A percentile compares a stretch with the other conserved stretches of the same genome.
These are phyloP conservation scores for Eciton burchellii DNA, from an alignment of 1,140 invertebrate genomes.

Conservation along the genomic window DNA sequence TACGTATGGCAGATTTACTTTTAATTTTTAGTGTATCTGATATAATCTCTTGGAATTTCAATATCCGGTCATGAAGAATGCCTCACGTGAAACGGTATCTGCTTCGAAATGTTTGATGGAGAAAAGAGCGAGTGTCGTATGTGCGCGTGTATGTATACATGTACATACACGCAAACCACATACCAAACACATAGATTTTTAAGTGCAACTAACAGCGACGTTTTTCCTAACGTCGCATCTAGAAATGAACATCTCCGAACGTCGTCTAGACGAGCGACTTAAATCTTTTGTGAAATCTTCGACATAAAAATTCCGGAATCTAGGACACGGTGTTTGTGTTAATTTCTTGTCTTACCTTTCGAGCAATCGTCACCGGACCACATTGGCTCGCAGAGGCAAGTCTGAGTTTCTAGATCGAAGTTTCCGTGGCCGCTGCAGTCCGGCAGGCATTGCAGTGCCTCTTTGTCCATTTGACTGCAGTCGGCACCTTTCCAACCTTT, in stretches of 20 bases:
- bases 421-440: conserved; percentile 97
- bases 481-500: conserved; percentile 98
- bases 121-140: too few species aligned
- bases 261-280: background rate
- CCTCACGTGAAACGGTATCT: too few species aligned
- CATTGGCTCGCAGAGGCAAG: conserved; percentile 95
- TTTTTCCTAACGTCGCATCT: too few species aligned
- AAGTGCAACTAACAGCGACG: too few species aligned
- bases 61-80: too few species aligned
- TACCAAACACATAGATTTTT: too few species aligned
- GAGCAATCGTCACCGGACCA: conserved; percentile 98
- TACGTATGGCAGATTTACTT: too few species aligned
- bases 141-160: too few species aligned
- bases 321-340: background rate
- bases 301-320: background rate
- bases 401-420: conserved; percentile 97
- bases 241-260: background rate
- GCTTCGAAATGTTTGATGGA: too few species aligned
- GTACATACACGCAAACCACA: too few species aligned
- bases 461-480: conserved; percentile 96
- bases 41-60: too few species aligned
- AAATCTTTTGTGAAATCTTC: background rate
- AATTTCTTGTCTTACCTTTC: conserved; percentile 87
- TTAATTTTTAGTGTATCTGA: too few species aligned
- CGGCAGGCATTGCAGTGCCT: conserved; percentile 96